Percentiles rank a stretch among this genome's conserved stretches.
These are phyloP conservation scores for Sarcophaga variegata DNA, from an alignment of 2,888 invertebrate species.

Conservation along the genomic window DNA sequence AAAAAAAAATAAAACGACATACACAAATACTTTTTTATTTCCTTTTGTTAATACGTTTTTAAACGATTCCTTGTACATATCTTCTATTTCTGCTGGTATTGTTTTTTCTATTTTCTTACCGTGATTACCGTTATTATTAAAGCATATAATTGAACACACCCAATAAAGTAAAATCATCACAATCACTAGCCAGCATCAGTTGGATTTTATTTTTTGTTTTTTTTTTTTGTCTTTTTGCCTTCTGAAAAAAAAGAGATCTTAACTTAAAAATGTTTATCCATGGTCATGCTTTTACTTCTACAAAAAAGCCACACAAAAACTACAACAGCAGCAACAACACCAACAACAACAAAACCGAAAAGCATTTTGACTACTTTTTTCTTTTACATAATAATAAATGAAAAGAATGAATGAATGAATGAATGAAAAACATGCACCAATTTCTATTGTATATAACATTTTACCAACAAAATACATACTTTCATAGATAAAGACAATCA, in stretches of 20 bases:
- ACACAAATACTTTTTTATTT: constrained; percentile 16
- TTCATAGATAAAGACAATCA: constrained; percentile 39
- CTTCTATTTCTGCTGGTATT: constrained; percentile 19
- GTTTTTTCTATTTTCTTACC: constrained; percentile 31
- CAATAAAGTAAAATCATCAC: constrained; percentile 70
- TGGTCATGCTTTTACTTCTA: constrained; percentile 66
- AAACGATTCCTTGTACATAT: constrained; percentile 24
- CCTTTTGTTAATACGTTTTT: constrained; percentile 5
- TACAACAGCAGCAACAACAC: neutral
- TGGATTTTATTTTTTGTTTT: constrained; percentile 50
- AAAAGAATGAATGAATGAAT: constrained; percentile 56
- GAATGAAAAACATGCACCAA: constrained; percentile 67
- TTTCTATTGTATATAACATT: constrained; percentile 64
- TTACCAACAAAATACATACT: constrained; percentile 54
- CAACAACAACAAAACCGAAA: constrained; percentile 34
- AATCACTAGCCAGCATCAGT: constrained; percentile 65
- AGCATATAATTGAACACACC: constrained; percentile 72
- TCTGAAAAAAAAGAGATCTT: constrained; percentile 55
- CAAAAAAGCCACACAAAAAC: constrained; percentile 22
- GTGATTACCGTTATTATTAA: constrained; percentile 72
- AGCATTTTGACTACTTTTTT: constrained; percentile 39
- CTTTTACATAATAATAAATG: constrained; percentile 47
- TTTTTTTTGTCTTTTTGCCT: constrained; percentile 4
- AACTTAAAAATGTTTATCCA: constrained; percentile 63
- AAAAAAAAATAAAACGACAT: neutral